Conservation (phyloP, 2,888 invertebrate genomes). For the Acrobasis suavella region DNA sequence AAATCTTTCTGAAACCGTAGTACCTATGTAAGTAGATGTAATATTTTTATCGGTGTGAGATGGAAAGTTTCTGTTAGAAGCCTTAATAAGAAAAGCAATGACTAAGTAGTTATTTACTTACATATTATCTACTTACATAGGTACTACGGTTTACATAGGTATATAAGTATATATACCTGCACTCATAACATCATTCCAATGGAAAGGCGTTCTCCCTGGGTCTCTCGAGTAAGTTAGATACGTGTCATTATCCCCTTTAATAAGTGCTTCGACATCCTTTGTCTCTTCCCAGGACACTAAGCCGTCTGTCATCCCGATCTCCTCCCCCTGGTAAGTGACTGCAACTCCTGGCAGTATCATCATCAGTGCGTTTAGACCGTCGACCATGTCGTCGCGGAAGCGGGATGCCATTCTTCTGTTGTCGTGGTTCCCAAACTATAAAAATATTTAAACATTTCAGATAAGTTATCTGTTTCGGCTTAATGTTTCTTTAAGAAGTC, state of each 20-base stretch:
- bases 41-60: too few species aligned
- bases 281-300: constrained; percentile 82
- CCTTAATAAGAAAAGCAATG: too few species aligned
- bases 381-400: constrained; percentile 84
- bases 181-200: constrained; percentile 81
- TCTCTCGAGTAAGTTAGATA: constrained; percentile 81
- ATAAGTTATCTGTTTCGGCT: too few species aligned
- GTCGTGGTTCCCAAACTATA: constrained; percentile 87
- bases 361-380: constrained; percentile 86
- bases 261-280: constrained; percentile 81
- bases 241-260: constrained; percentile 49
- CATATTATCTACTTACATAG: too few species aligned
- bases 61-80: too few species aligned
- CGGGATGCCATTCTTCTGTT: constrained; percentile 84
- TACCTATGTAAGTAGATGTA: too few species aligned
- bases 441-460: neutral
- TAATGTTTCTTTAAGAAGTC: too few species aligned
- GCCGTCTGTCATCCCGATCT: constrained; percentile 87
- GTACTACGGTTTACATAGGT: too few species aligned
- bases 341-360: constrained; percentile 89
- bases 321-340: constrained; percentile 91
- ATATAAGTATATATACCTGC: constrained; percentile 64
- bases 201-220: constrained; percentile 85
- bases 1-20: too few species aligned
- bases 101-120: too few species aligned